Evolutionary conservation across 2,113 vertebrate genomes (phyloP).

Genomic region (Bombycilla garrulus): DNA sequence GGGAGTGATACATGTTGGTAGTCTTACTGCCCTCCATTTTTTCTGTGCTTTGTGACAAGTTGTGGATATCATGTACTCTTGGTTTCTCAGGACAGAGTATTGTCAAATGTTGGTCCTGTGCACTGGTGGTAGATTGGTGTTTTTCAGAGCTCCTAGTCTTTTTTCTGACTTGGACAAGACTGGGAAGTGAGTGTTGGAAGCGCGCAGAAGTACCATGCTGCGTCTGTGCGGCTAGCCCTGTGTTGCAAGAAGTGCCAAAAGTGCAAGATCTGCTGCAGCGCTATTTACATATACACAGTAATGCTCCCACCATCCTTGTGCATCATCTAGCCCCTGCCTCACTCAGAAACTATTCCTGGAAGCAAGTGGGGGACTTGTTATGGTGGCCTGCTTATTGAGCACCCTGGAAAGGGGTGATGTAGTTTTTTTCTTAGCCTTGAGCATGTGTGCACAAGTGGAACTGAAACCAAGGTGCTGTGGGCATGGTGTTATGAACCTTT

Average conservation of each 20-base stretch:
- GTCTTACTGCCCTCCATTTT: background rate
- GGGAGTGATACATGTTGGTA: background rate
- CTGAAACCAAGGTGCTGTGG: background rate
- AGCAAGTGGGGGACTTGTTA: background rate
- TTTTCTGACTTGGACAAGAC: background rate
- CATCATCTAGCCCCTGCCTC: background rate
- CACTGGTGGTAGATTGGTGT: background rate
- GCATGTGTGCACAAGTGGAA: background rate
- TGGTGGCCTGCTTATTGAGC: background rate
- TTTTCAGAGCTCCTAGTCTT: background rate
- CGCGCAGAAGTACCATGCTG: fast-evolving
- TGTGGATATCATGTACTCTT: fast-evolving
- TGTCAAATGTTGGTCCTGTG: background rate
- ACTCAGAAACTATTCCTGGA: background rate
- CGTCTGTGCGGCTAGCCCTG: background rate
- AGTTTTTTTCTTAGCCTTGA: background rate
- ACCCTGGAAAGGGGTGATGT: background rate
- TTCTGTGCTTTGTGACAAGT: background rate
- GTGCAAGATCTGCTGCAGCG: fast-evolving
- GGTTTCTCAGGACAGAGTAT: background rate
- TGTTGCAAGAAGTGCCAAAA: background rate
- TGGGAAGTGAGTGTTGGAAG: background rate
- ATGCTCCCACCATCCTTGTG: background rate
- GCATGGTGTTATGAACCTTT: background rate
- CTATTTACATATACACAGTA: background rate